Base-by-base conservation (phyloP, 2,113 vertebrate species). In the Bubo scandiacus region DNA sequence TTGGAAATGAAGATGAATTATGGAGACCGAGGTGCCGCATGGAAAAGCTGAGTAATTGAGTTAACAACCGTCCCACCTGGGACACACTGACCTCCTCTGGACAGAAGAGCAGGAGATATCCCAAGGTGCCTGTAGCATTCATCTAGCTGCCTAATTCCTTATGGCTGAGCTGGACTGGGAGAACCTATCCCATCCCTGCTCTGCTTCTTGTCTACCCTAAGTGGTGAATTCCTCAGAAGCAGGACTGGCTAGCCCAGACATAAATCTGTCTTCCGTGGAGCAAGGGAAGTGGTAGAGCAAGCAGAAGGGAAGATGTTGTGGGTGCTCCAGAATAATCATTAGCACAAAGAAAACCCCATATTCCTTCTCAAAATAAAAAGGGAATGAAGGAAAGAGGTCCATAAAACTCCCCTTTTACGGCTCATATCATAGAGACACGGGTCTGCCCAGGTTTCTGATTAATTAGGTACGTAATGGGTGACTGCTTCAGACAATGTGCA, bases 401-500 rank as follows among this genome's bases (percentile, higher is more conserved):
- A 34, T 75, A 91, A 90, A 84, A 40, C 12, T 75, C 67, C 47
- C 6, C 21, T 70, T 93, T 61, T 36, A 40, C 3, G 3, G 26
- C 68, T 71, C 12, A 0, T 58, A 12, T 36, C 40, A n/a, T 23
- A 71, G 71, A 66, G 73, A 57, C 85, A 15, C 2, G 5, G 34
- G 19, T 36, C 82, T 51, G 14, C 30, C 38, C 82, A 30, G 32
- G 5, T 36, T 52, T 63, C 57, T 92, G 80, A 88, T 91, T 88
- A 91, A 95, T 94, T 86, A 88, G 67, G 83, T 75, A 86, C 4
- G 8, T 57, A 92, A 80, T 25, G 80, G 42, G 75, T 79, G 74
- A 62, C 75, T 88, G 91, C 86, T 88, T 70, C 70, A 78, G 93
- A 92, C 82, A 67, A 45, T 81, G 81, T 90, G 81, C 94, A 96